Conservation (phyloP, 2,797 vertebrate genomes). For the Lateolabrax maculatus region DNA sequence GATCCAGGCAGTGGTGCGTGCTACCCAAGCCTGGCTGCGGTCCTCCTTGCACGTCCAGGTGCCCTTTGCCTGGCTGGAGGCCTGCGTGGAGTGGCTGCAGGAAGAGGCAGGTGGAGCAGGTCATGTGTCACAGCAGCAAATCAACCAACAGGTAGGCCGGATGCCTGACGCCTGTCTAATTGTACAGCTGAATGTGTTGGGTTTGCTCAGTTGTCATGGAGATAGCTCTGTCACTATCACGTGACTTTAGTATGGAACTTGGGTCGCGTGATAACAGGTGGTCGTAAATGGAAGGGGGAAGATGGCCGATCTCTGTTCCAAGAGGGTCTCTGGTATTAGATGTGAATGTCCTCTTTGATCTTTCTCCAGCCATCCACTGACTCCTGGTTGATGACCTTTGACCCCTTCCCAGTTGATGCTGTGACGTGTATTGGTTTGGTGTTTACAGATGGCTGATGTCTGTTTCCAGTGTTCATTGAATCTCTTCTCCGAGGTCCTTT, state of each 20-base stretch:
- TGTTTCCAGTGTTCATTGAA: background rate
- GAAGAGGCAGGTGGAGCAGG: constrained; percentile 86
- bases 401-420: background rate
- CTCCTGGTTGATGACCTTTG: background rate
- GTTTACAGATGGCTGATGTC: background rate
- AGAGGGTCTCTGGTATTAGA: background rate
- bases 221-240: background rate
- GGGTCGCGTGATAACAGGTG: background rate
- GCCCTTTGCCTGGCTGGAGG: constrained; percentile 92
- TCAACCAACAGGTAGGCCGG: constrained; percentile 79
- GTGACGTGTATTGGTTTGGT: background rate
- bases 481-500: background rate
- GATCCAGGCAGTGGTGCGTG: constrained; percentile 65
- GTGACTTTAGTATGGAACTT: background rate
- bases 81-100: constrained; percentile 94
- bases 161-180: background rate
- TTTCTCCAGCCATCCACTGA: background rate
- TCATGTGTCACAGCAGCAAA: constrained; percentile 89
- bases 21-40: constrained; percentile 91
- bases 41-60: constrained; percentile 92
- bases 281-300: background rate
- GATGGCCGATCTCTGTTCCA: background rate
- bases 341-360: background rate
- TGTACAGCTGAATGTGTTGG: background rate
- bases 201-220: background rate